Percentiles rank a stretch among this genome's conserved stretches.
phyloP scores from a whole-genome alignment of 2,113 vertebrate species.

The Corydoras sp. region DNA sequence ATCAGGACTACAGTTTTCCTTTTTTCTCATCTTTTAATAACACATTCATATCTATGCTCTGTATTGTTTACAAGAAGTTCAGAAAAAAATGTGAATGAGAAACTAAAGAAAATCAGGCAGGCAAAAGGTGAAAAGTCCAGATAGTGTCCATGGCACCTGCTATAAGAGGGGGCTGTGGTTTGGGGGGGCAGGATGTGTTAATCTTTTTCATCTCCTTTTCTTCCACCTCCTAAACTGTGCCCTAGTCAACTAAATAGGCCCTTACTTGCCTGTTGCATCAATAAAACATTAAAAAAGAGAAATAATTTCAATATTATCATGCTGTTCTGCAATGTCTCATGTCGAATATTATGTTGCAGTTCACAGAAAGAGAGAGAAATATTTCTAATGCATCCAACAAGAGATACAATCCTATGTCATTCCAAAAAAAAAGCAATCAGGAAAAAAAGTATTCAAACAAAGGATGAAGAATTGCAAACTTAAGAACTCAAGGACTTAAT shows the following conservation, averaged over 20 bases:
- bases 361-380: constrained; percentile 59
- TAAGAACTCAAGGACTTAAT: constrained; percentile 49
- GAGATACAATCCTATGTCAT: constrained; percentile 75
- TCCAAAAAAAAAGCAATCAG: constrained; percentile 52
- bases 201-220: constrained; percentile 33
- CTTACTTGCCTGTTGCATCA: constrained; percentile 56
- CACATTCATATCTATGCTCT: constrained; percentile 78
- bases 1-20: constrained; percentile 25
- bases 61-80: constrained; percentile 76
- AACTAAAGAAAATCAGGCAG: constrained; percentile 66
- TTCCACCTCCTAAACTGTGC: constrained; percentile 44
- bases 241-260: constrained; percentile 57
- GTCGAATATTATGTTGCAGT: constrained; percentile 58
- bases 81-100: constrained; percentile 70
- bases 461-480: constrained; percentile 54
- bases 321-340: constrained; percentile 54
- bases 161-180: constrained; percentile 43
- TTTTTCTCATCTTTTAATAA: constrained; percentile 74
- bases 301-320: constrained; percentile 47
- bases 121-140: constrained; percentile 66
- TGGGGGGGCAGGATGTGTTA: constrained; percentile 21
- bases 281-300: constrained; percentile 54
- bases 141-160: constrained; percentile 56
- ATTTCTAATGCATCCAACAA: constrained; percentile 65
- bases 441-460: constrained; percentile 52